Conservation (phyloP, 2,888 invertebrate genomes). For the Cactoblastis cactorum region DNA sequence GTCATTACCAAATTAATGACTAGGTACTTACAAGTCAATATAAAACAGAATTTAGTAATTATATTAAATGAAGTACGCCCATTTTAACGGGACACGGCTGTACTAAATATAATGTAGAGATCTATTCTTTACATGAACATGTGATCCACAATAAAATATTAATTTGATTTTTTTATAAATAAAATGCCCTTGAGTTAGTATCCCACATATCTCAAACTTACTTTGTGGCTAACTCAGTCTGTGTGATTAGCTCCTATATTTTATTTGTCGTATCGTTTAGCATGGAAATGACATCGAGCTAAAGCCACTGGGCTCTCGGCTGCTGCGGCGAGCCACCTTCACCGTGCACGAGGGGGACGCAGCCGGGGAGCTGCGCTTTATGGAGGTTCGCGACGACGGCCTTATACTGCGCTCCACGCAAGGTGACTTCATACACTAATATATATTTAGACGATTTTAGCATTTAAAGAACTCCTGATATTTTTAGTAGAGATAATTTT, state of each 20-base stretch:
- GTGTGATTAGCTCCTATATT: neutral
- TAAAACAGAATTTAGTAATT: no score
- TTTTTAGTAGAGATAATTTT: neutral
- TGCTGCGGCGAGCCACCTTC: conserved; percentile 97
- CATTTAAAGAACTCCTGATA: neutral
- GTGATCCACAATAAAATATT: no score
- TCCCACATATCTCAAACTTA: no score
- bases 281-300: conserved; percentile 98
- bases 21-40: no score
- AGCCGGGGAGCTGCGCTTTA: conserved; percentile 90
- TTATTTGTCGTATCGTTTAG: conserved; percentile 65
- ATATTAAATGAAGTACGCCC: no score
- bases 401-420: conserved; percentile 87
- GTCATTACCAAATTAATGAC: no score
- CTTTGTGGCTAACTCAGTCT: no score
- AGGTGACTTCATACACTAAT: conserved; percentile 60
- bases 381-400: conserved; percentile 98
- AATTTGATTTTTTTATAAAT: no score
- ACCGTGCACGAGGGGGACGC: conserved; percentile 98
- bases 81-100: no score
- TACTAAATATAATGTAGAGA: no score
- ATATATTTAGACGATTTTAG: neutral
- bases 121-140: no score
- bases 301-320: conserved; percentile 95
- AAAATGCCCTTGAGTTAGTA: no score